Evolutionary conservation across 30 jellyfish, hydroid and myxozoan species (phyloP).

Genomic region (Aurelia aurita): DNA sequence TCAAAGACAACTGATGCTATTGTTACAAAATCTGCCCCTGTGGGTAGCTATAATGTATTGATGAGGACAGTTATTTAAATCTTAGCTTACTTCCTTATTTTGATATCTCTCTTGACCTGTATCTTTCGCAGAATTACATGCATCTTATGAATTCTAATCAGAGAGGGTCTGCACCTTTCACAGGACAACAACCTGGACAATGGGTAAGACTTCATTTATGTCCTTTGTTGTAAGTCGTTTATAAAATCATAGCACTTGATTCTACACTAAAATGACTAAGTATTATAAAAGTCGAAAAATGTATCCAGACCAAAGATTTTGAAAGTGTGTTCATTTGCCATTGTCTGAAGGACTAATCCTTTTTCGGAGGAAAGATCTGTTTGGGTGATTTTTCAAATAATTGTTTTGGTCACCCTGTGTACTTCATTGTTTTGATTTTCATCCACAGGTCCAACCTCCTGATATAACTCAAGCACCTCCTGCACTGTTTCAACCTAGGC

Average conservation of each 20-base stretch:
- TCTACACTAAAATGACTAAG: background rate
- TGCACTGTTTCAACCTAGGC: slow-evolving; percentile 75
- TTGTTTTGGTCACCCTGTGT: no score
- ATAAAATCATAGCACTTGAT: background rate
- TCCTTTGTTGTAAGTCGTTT: no score
- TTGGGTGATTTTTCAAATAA: background rate
- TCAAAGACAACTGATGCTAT: no score
- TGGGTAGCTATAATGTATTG: no score
- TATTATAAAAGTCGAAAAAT: no score
- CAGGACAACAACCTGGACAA: slow-evolving; percentile 54
- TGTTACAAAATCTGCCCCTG: no score
- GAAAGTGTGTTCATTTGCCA: background rate
- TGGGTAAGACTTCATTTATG: slow-evolving; percentile 40
- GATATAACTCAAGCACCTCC: slow-evolving; percentile 87
- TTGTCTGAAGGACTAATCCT: background rate
- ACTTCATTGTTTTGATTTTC: no score
- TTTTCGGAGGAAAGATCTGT: background rate
- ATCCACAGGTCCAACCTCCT: slow-evolving; percentile 36
- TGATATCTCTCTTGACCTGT: no score
- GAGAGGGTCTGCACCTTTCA: slow-evolving; percentile 42
- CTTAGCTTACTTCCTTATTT: no score
- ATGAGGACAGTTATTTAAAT: no score
- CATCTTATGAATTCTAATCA: slow-evolving; percentile 48
- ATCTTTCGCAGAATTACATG: slow-evolving; percentile 32
- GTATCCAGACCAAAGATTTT: background rate